Evolutionary conservation across 2,113 vertebrate genomes (phyloP).

Genomic region (Polyodon spathula): DNA sequence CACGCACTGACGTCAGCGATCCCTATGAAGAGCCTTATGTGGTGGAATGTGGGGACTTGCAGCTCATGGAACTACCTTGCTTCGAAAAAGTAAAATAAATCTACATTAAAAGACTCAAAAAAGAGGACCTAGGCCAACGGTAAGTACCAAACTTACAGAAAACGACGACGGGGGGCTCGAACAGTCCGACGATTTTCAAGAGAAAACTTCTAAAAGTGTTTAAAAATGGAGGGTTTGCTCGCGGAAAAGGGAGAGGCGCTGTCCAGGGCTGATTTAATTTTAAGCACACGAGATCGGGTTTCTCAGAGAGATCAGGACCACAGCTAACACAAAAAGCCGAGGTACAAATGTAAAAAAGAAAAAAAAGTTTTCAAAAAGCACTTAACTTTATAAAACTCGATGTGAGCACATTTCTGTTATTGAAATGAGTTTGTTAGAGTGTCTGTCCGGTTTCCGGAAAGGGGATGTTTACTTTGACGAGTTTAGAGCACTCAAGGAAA

Average conservation of each 20-base stretch:
- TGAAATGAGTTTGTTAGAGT: not conserved
- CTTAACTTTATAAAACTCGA: too few relatives aligned
- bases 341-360: slow-evolving; percentile 1
- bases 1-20: slow-evolving; percentile 45
- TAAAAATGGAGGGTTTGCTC: slow-evolving; percentile 53
- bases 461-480: slow-evolving; percentile 16
- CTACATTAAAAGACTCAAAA: not conserved
- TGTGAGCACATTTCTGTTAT: not conserved
- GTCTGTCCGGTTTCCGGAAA: slow-evolving; percentile 20
- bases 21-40: slow-evolving; percentile 51
- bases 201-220: slow-evolving; percentile 28
- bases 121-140: slow-evolving; percentile 6
- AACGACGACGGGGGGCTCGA: not conserved
- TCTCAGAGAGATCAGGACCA: slow-evolving; percentile 50
- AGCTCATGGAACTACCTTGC: slow-evolving; percentile 32
- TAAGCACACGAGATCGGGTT: slow-evolving; percentile 35
- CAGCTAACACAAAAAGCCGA: slow-evolving; percentile 46
- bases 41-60: slow-evolving; percentile 72
- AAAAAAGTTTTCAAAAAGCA: not conserved
- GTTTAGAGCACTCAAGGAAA: not conserved
- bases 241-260: slow-evolving; percentile 59
- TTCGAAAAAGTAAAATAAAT: slow-evolving; percentile 9
- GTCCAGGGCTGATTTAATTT: slow-evolving; percentile 73
- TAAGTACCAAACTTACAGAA: slow-evolving; percentile 8
- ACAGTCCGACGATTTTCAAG: slow-evolving; percentile 5